A percentile compares a stretch with the other conserved stretches of the same genome.
Evolutionary conservation across 2,888 invertebrate species (phyloP).

Genomic region (Mongoloraphidia duomilia): DNA sequence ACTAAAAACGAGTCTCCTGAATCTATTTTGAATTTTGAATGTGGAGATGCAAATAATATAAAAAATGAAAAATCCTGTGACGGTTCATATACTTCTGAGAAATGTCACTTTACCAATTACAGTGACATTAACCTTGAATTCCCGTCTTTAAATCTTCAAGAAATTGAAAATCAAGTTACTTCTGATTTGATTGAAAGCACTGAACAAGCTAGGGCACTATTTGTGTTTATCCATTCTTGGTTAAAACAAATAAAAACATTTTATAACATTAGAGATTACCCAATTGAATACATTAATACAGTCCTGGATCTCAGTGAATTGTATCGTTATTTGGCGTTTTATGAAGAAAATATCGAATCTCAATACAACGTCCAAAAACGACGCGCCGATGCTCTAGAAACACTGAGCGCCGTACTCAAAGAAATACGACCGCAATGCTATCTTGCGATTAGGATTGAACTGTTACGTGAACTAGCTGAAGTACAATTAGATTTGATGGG

Average conservation of each 20-base stretch:
- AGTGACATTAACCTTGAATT: conserved; percentile 8
- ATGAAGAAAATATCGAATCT: conserved; percentile 50
- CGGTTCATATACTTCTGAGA: too few species aligned
- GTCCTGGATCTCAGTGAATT: conserved; percentile 46
- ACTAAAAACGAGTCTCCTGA: conserved; percentile 1
- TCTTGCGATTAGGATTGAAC: conserved; percentile 28
- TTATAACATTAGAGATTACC: conserved; percentile 41
- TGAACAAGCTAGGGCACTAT: conserved; percentile 37
- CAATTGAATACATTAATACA: conserved; percentile 42
- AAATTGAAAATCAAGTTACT: conserved; percentile 16
- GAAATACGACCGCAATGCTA: conserved; percentile 41
- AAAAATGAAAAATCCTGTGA: not conserved
- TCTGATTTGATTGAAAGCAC: conserved; percentile 24
- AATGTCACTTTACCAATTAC: too few species aligned
- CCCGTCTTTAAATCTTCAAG: conserved; percentile 12
- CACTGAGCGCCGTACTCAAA: conserved; percentile 37
- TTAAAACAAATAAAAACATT: conserved; percentile 40
- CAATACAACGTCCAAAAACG: conserved; percentile 43
- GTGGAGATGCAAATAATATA: not conserved
- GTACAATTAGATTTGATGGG: conserved; percentile 48
- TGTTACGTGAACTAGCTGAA: conserved; percentile 39
- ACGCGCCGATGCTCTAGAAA: conserved; percentile 42
- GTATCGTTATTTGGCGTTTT: conserved; percentile 53
- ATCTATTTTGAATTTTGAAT: not conserved
- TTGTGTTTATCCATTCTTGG: conserved; percentile 42